These are phyloP conservation scores for Brachyptera risi DNA, from an alignment of 2,888 invertebrate species.

Conservation along the genomic window DNA sequence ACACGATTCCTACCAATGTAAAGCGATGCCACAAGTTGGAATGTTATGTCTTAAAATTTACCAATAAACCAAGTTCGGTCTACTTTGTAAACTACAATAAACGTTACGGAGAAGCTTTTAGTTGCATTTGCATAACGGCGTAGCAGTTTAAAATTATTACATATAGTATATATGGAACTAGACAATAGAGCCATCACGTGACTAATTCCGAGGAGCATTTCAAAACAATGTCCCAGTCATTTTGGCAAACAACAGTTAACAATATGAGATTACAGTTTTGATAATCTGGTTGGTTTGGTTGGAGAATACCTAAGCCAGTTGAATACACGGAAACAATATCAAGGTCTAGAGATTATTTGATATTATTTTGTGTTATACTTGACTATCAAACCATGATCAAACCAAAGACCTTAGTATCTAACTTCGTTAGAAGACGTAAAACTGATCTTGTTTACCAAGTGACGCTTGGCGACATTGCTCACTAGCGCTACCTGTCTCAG, in stretches of 20 bases:
- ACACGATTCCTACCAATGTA: not conserved
- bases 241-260: not conserved
- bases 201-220: constrained; percentile 9
- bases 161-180: constrained; percentile 4
- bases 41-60: constrained; percentile 6
- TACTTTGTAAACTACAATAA: constrained; percentile 18
- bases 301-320: no score
- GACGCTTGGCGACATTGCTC: no score
- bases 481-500: no score
- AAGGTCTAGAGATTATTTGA: no score
- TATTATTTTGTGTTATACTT: no score
- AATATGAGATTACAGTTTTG: not conserved
- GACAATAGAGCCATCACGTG: constrained; percentile 2
- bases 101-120: constrained; percentile 15
- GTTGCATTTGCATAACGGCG: constrained; percentile 18
- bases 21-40: constrained; percentile 16
- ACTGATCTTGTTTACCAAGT: no score
- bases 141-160: constrained; percentile 17
- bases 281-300: no score
- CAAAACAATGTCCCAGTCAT: constrained; percentile 9
- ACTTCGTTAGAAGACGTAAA: no score
- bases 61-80: constrained; percentile 21
- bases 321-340: no score
- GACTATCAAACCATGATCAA: no score
- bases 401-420: no score